Evolutionary conservation across 2,888 invertebrate species (phyloP).

Genomic region (Cryptocephalus primarius): DNA sequence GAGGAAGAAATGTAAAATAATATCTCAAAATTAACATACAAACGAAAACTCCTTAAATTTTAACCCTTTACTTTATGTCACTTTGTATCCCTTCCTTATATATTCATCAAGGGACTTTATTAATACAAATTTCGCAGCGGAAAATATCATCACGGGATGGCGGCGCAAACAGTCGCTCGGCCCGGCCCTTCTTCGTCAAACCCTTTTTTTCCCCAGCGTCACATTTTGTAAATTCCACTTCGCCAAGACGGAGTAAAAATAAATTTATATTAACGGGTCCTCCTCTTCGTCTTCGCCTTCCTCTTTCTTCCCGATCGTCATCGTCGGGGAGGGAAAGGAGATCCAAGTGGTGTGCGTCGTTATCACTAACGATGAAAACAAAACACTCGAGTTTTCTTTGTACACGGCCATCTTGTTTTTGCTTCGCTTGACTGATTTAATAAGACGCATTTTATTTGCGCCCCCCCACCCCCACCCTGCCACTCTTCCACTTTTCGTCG

Average conservation of each 20-base stretch:
- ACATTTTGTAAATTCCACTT: constrained; percentile 32
- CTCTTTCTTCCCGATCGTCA: constrained; percentile 6
- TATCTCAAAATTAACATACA: constrained; percentile 25
- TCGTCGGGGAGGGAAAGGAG: constrained; percentile 10
- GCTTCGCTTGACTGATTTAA: constrained; percentile 35
- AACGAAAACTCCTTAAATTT: constrained; percentile 17
- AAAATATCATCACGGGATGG: too few species aligned
- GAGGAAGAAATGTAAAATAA: constrained; percentile 12
- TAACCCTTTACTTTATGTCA: constrained; percentile 35
- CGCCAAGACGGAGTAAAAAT: constrained; percentile 27
- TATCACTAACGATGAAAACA: constrained; percentile 35
- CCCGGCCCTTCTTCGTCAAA: constrained; percentile 7
- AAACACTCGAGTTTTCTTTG: constrained; percentile 33
- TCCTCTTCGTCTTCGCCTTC: constrained; percentile 4
- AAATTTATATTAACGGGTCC: constrained; percentile 21
- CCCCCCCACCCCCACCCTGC: constrained; percentile 4
- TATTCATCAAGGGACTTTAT: constrained; percentile 37
- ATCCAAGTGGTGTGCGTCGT: constrained; percentile 24
- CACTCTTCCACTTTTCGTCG: too few species aligned
- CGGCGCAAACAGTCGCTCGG: too few species aligned
- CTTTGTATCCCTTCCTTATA: constrained; percentile 37
- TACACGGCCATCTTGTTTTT: constrained; percentile 36
- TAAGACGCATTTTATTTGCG: constrained; percentile 23
- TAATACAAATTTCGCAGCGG: constrained; percentile 10
- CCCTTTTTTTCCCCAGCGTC: constrained; percentile 30